Conservation (phyloP, 2,797 vertebrate species). For the Rhyacichthys aspro region DNA sequence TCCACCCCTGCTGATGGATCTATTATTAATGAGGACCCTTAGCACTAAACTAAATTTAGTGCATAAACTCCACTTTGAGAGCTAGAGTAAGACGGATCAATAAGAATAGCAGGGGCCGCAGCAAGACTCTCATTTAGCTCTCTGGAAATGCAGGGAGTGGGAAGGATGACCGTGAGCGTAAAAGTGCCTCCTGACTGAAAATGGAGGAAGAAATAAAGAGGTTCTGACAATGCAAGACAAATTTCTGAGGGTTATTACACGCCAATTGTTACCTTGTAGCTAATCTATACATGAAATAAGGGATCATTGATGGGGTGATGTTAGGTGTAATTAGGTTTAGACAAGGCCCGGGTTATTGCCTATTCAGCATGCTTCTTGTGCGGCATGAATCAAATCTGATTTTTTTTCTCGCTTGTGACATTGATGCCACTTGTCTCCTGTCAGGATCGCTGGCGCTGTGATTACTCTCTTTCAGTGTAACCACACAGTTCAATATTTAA, state of each 20-base stretch:
- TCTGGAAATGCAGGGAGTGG: slow-evolving; percentile 57
- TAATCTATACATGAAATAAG: slow-evolving; percentile 67
- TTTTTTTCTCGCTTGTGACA: slow-evolving; percentile 42
- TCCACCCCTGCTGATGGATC: slow-evolving; percentile 64
- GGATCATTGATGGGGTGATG: slow-evolving; percentile 49
- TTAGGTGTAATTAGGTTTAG: slow-evolving; percentile 72
- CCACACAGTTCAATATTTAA: slow-evolving; percentile 46
- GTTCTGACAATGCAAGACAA: slow-evolving; percentile 57
- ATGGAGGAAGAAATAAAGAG: slow-evolving; percentile 37
- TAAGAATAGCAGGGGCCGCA: slow-evolving; percentile 60
- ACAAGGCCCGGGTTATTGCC: slow-evolving; percentile 60
- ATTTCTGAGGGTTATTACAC: slow-evolving; percentile 66
- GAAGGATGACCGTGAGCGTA: slow-evolving; percentile 56
- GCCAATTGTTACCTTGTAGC: slow-evolving; percentile 56
- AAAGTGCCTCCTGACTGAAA: slow-evolving; percentile 52
- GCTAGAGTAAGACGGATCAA: slow-evolving; percentile 58
- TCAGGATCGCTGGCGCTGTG: slow-evolving; percentile 36
- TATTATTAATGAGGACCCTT: slow-evolving; percentile 83
- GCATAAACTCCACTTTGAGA: slow-evolving; percentile 71
- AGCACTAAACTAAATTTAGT: slow-evolving; percentile 79
- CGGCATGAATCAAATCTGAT: slow-evolving; percentile 58
- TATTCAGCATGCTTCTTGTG: slow-evolving; percentile 53
- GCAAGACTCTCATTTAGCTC: slow-evolving; percentile 65
- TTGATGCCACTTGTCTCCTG: slow-evolving; percentile 44
- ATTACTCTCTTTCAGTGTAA: slow-evolving; percentile 49